Evolutionary conservation across 2,888 invertebrate genomes (phyloP), one percentile per base, ranked within the genome.

Genomic region (Neria commutata): DNA sequence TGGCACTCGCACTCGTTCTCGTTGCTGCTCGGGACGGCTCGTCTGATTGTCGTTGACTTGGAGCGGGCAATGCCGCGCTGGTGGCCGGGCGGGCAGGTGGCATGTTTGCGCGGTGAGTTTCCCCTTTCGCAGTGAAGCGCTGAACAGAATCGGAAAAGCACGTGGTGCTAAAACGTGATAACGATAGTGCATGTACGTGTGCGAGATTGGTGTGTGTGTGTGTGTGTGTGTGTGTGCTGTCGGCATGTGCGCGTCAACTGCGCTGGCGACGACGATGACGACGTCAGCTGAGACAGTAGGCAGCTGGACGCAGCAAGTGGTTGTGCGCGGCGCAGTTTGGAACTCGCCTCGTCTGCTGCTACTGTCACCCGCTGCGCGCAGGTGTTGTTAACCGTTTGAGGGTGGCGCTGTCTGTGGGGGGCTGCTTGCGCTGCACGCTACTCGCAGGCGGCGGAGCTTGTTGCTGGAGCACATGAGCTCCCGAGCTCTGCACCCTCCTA

Each of bases 151-250:
- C 62, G 64, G 57, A 66, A 70, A 71, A 71, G 79, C 78, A 78
- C 78, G 78, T 78, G 78, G 78, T 74, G 68, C 67, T 64, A 67
- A 78, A 78, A 78, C 80, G 78, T 78, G 78, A 78, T 79, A 75
- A 69, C 65, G 67, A 74, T 76, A 74, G 67, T 59, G 57, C 61
- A 61, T 70, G n/a, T 37, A 37, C 29, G 11, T 8, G 11, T 29
- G 29, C 29, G 29, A 29, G 11, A 11, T 8, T 37, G 14, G n/a
- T 10, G 37, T 37, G 37, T 14, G 37, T 60, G 25, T 52, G 48
- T 62, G 62, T 54, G 58, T 58, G 53, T 58, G 62, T 63, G 61
- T 58, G 58, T 21, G 34, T 8, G 17, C 16, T 1, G 29, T 29
- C 19, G 21, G 19, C 33, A 23, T 51, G 14, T 14, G 23, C 24